Evolutionary conservation across 2,888 invertebrate species (phyloP), one percentile per base, ranked within the genome.

Genomic region (Cantharis flavilabris): DNA sequence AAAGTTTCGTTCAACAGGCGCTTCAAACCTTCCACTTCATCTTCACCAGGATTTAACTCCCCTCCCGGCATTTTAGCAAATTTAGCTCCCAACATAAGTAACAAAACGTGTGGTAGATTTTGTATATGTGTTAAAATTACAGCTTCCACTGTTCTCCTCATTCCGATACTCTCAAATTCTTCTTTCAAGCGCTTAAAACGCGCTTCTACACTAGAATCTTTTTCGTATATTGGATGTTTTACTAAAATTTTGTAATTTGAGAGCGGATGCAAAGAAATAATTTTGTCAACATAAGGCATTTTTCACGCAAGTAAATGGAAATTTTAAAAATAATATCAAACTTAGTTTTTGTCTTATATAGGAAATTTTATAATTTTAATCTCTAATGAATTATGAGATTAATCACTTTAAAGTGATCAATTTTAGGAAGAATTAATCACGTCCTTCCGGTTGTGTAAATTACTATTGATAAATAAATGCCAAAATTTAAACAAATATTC

Each of bases 21-120:
- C 89, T 98, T 99, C 75, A 99, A 91, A 70, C 99, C 99, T 86
- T 98, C 98, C 65, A 98, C 96, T 89, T 98, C 97, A 90, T 99
- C 99, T 90, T 98, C 98, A 69, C 96, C 97, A 26, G 97, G 94
- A 86, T 97, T 97, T 13, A 99, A 89, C 89, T 99, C 99, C 76
- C 99, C 99, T 1, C 99, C 99, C 0, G 99, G 99, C 91, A 99
- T 90, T 91, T 99, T 99, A 89, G 99, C 99, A 90, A 99, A 99
- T 16, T 99, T 98, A 0, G 98, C 98, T 28, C 99, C 99, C 0
- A 99, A 91, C 88, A 99, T 99, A 63, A 99, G 91, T 10, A 99
- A 91, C 72, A 99, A 89, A 5, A 99, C 98, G 89, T 99, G 99
- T 0, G 99, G 99, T 13, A 99, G 89, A 0, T 98, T 97, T 87